Percentiles rank a stretch among this genome's conserved stretches.
These are phyloP conservation scores for Caenorhabditis macrosperma DNA, from an alignment of 2,888 invertebrate species.

Conservation along the genomic window DNA sequence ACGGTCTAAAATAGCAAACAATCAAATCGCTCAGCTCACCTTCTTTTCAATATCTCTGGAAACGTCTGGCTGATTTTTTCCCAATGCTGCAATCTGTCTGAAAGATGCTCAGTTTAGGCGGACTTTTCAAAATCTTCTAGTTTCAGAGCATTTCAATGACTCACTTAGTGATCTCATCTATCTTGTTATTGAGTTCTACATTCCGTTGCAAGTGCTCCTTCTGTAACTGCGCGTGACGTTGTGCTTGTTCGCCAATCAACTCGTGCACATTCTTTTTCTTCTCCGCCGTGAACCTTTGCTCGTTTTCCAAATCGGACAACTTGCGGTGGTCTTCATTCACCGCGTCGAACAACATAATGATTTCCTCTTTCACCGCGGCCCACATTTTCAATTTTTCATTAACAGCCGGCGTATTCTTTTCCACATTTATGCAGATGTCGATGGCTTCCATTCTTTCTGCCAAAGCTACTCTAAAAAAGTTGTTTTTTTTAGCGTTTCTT, in stretches of 20 bases:
- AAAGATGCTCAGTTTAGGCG: neutral
- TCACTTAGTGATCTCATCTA: slow-evolving; percentile 25
- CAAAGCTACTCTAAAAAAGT: slow-evolving; percentile 11
- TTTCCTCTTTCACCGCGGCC: slow-evolving; percentile 7
- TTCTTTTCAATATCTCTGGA: slow-evolving; percentile 42
- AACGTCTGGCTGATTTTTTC: slow-evolving; percentile 35
- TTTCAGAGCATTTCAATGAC: neutral
- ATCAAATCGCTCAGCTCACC: neutral
- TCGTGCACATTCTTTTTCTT: slow-evolving; percentile 2
- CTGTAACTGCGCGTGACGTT: slow-evolving; percentile 22
- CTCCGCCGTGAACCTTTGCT: slow-evolving; percentile 8
- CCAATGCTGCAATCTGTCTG: slow-evolving; percentile 23
- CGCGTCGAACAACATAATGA: slow-evolving; percentile 12
- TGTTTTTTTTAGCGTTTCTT: neutral
- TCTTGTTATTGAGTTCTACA: slow-evolving; percentile 5
- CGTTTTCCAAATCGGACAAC: slow-evolving; percentile 18
- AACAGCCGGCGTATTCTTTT: slow-evolving; percentile 17
- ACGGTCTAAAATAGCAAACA: neutral
- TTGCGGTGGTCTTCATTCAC: slow-evolving; percentile 14
- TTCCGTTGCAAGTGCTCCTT: slow-evolving; percentile 27
- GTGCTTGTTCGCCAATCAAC: slow-evolving; percentile 12
- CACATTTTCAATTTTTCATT: slow-evolving; percentile 6
- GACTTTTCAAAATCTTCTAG: neutral
- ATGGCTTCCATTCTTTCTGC: slow-evolving; percentile 5
- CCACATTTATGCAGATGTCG: slow-evolving; percentile 28